Evolutionary conservation across 1,140 invertebrate genomes (phyloP).

Genomic region (Rhynchophorus ferrugineus): DNA sequence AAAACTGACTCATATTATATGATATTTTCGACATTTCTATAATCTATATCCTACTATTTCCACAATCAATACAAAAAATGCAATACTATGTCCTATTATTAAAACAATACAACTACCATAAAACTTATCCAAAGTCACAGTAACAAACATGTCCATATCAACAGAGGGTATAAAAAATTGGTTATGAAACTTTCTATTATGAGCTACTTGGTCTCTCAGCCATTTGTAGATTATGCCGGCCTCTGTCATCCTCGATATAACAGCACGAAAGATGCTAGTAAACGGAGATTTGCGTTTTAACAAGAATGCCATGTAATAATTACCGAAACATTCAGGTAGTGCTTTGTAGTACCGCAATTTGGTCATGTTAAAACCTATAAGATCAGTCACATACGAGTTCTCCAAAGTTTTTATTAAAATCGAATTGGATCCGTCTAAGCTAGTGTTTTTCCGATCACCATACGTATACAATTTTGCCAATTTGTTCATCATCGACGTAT

Average conservation of each 20-base stretch:
- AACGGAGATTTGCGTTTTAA: slow-evolving; percentile 15
- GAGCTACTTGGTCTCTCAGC: background rate
- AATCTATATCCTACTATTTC: slow-evolving; percentile 1
- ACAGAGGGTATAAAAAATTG: slow-evolving; percentile 5
- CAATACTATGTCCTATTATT: background rate
- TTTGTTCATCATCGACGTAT: background rate
- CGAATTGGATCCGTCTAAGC: slow-evolving; percentile 1
- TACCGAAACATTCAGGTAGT: slow-evolving; percentile 10
- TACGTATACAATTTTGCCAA: slow-evolving; percentile 7
- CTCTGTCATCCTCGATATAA: slow-evolving; percentile 1
- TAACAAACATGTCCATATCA: background rate
- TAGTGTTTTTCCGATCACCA: background rate
- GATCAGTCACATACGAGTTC: slow-evolving; percentile 9
- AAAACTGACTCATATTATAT: no score
- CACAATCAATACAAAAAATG: background rate
- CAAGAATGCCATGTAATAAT: slow-evolving; percentile 11
- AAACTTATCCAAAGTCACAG: background rate
- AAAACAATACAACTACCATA: slow-evolving; percentile 5
- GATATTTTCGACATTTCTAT: no score
- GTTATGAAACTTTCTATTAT: slow-evolving; percentile 2
- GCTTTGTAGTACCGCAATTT: slow-evolving; percentile 11
- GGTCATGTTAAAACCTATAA: background rate
- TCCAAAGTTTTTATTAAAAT: slow-evolving; percentile 10
- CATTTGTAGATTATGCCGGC: slow-evolving; percentile 10
- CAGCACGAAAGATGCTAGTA: background rate